A percentile compares a stretch with the other conserved stretches of the same genome.
phyloP scores from a whole-genome alignment of 2,888 invertebrate genomes.

The Tanytarsus gracilentus region DNA sequence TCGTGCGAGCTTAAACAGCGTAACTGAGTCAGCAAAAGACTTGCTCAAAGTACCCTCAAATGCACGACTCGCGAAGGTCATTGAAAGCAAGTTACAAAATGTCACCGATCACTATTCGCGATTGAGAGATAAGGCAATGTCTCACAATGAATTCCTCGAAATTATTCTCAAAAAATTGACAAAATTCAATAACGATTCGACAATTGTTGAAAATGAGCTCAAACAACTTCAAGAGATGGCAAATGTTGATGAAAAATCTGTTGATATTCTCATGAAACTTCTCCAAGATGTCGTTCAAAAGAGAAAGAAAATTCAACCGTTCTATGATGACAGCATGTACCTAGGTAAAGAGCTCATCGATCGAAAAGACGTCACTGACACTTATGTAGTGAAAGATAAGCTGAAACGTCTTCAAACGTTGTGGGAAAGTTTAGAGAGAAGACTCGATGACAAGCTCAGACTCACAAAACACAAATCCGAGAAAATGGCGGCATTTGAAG shows the following conservation, averaged over 20 bases:
- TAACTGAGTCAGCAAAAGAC: constrained; percentile 69
- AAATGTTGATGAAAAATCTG: constrained; percentile 61
- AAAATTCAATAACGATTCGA: constrained; percentile 58
- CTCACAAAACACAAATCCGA: constrained; percentile 76
- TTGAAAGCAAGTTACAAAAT: constrained; percentile 81
- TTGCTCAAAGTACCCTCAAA: constrained; percentile 73
- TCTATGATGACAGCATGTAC: constrained; percentile 70
- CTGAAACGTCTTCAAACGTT: constrained; percentile 78
- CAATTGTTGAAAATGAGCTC: constrained; percentile 63
- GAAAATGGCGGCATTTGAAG: constrained; percentile 78
- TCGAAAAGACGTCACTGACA: constrained; percentile 83
- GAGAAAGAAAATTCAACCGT: constrained; percentile 53
- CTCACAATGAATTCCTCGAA: constrained; percentile 73
- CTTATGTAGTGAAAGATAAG: constrained; percentile 69
- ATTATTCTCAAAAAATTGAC: constrained; percentile 62
- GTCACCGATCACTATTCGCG: constrained; percentile 78
- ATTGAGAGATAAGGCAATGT: constrained; percentile 65
- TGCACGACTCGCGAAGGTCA: constrained; percentile 77
- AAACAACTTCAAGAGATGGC: constrained; percentile 60
- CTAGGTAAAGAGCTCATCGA: constrained; percentile 70
- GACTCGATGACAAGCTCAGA: constrained; percentile 76
- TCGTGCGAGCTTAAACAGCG: constrained; percentile 72
- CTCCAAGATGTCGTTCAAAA: constrained; percentile 45
- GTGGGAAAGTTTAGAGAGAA: constrained; percentile 78
- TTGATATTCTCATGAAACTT: constrained; percentile 53